Evolutionary conservation across 2,113 vertebrate species (phyloP), one percentile per base, ranked within the genome.

Genomic region (Scytalopus superciliaris): DNA sequence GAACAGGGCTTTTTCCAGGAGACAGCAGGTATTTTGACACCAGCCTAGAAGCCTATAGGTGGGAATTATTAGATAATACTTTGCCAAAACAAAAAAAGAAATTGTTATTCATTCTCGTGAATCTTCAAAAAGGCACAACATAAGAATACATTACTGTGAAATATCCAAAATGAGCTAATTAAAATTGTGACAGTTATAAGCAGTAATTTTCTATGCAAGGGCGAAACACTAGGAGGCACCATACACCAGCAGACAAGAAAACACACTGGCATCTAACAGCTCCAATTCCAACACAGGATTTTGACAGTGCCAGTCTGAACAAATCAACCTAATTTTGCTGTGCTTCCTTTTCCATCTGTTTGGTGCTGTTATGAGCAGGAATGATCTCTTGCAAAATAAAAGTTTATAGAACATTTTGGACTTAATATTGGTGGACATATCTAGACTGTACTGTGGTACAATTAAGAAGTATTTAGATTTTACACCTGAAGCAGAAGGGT

Each of bases 221-320:
- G 10, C 12, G 0, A 33, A 81, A 49, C 67, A 84, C 62, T 39
- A 49, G 63, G 55, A 96, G 62, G 67, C 81, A 83, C 9, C 55
- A 45, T 28, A 60, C 28, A 44, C n/a, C 52, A 87, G 37, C 2
- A 2, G 49, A 88, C 14, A 60, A 69, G 25, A 59, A 31, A 75
- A 52, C 18, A 84, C 40, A 47, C 19, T 18, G 17, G 27, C 44
- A 35, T 5, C 16, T 12, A 47, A 40, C 28, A 93, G 74, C 39
- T 81, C 37, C 1, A 1, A 28, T 40, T 66, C 30, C 77, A 62
- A 24, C 23, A 49, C 13, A 0, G 0, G 39, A 25, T 63, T 88
- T 49, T 19, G 23, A 63, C 17, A 50, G 24, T 49, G 19, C 5
- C 3, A 2, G 14, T 35, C 30, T 63, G 40, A 86, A 56, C 27